Percentiles rank a stretch among this genome's conserved stretches.
phyloP scores from a whole-genome alignment of 2,888 invertebrate genomes.

The Drosophila neotestacea region DNA sequence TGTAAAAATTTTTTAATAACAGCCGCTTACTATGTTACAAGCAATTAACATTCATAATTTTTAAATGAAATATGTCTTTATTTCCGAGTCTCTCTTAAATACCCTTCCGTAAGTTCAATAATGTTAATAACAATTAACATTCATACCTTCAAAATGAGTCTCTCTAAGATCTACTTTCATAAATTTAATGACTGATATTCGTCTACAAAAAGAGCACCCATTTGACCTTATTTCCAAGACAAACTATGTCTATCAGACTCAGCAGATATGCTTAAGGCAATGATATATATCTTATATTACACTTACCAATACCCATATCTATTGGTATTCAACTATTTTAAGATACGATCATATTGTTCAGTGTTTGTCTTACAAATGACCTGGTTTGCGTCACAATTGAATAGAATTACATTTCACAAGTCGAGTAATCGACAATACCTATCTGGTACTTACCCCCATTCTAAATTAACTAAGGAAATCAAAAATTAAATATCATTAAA shows the following conservation, averaged over 20 bases:
- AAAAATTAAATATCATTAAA: conserved; percentile 80
- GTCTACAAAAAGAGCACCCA: neutral
- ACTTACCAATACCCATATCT: conserved; percentile 7
- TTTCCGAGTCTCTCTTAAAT: too few relatives aligned
- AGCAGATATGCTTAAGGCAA: neutral
- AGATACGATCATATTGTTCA: conserved; percentile 28
- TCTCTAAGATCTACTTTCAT: neutral
- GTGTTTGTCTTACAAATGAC: conserved; percentile 37
- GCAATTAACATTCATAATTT: too few relatives aligned
- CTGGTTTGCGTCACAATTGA: conserved; percentile 40
- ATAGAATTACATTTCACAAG: conserved; percentile 57
- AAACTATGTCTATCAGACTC: neutral
- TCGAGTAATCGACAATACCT: conserved; percentile 34
- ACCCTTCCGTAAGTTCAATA: too few relatives aligned
- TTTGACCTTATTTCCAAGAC: conserved; percentile 20
- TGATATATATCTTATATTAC: conserved; percentile 10
- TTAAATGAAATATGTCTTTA: too few relatives aligned
- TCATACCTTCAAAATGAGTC: neutral
- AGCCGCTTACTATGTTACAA: too few relatives aligned
- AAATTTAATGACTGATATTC: neutral
- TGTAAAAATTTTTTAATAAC: too few relatives aligned
- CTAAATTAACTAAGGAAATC: conserved; percentile 36
- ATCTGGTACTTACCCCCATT: conserved; percentile 19
- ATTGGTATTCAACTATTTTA: neutral
- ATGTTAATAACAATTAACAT: too few relatives aligned